Conservation (phyloP, 2,888 invertebrate species). For the Seira ritae region DNA sequence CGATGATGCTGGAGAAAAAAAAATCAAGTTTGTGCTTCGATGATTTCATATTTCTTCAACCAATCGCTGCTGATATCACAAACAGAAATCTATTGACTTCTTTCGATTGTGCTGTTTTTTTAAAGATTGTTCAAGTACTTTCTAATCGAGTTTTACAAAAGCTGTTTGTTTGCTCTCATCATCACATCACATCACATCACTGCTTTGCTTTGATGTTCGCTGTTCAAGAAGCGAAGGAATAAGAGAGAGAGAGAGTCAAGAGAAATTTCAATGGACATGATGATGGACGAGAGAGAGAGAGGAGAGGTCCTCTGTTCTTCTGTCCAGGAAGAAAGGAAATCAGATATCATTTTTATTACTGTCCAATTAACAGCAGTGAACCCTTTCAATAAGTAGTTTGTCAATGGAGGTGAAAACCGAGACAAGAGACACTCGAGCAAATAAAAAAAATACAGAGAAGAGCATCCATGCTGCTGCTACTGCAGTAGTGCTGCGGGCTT, state of each 20-base stretch:
- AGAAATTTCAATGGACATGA: no score
- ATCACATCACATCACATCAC: background rate
- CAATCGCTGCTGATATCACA: no score
- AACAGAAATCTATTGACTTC: background rate
- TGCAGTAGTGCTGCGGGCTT: background rate
- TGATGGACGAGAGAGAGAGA: background rate
- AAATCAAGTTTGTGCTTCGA: no score
- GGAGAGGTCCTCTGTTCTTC: background rate
- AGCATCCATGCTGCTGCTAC: background rate
- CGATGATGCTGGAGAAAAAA: no score
- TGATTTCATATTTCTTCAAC: no score
- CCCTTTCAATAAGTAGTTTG: slow-evolving; percentile 36
- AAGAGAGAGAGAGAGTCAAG: no score
- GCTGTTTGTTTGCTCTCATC: slow-evolving; percentile 2
- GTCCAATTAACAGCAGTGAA: slow-evolving; percentile 49
- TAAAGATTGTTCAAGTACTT: background rate
- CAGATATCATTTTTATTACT: slow-evolving; percentile 56
- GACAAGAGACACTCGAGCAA: slow-evolving; percentile 58
- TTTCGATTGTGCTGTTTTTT: background rate
- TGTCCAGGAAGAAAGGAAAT: slow-evolving; percentile 38
- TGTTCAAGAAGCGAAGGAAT: no score
- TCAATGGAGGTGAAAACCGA: slow-evolving; percentile 58
- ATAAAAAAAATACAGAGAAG: background rate
- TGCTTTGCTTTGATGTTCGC: no score
- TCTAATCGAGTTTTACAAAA: slow-evolving; percentile 11